Evolutionary conservation across 1,140 invertebrate genomes (phyloP), one percentile per base, ranked within the genome.

Genomic region (Diploscapter pachys): DNA sequence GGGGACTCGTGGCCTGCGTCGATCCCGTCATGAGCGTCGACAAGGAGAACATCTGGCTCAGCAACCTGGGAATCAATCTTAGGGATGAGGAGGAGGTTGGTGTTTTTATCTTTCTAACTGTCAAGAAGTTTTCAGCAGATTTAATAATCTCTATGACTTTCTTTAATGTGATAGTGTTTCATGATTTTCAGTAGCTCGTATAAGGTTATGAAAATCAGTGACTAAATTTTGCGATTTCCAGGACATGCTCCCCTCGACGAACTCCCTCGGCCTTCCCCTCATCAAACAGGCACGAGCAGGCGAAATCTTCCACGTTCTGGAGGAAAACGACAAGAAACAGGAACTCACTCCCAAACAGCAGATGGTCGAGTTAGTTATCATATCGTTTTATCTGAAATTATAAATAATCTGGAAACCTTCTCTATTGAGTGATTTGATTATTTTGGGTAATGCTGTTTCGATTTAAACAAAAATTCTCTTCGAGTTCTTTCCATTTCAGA

Each of bases 61-160:
- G 84, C 50, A 86, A 86, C 75, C 64, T 85, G 8, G 83, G 83
- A 63, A 83, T 85, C 80, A 85, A 86, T 68, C 75, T 85, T 59
- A 74, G 83, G 72, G 72, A 66, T 80, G 68, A 67, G 57, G 71
- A 73, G 49, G 62, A 77, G 13, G 71, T 13, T 63, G 9, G 13
- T 6, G n/a, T 76, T 74, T 62, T 53, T 76, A 75, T 51, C 62
- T 6, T 50, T 73, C 31, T 31, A 1, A 31, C 0, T 31, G 31
- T 31, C 31, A 31, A 59, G 3, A 79, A 54, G 78, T 61, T 76
- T 59, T 54, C 11, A 13, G 11, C 8, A 8, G 48, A 5, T 73
- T 78, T 67, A 70, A 73, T 9, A 9, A 50, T 78, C 9, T 75
- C 71, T 6, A 50, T 11, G 8, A 9, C 4, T n/a, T 49, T 66